These are phyloP conservation scores for Thymelicus sylvestris DNA, from an alignment of 2,888 invertebrate species.

Conservation along the genomic window DNA sequence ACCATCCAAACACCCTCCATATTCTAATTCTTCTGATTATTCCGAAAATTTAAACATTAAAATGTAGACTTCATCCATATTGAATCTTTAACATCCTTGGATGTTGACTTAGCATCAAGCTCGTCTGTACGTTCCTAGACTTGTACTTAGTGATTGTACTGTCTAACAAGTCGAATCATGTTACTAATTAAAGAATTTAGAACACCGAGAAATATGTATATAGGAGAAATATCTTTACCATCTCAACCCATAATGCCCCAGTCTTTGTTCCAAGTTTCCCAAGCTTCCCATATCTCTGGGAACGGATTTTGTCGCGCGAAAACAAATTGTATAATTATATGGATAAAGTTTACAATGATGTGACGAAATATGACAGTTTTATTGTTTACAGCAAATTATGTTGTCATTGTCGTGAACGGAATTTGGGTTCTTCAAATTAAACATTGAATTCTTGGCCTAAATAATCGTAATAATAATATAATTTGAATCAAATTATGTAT, in stretches of 20 bases:
- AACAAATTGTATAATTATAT: constrained; percentile 36
- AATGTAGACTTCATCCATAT: no score
- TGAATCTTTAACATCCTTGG: no score
- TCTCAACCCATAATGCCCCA: constrained; percentile 34
- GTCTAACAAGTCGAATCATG: background rate
- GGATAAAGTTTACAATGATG: constrained; percentile 26
- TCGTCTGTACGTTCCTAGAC: no score
- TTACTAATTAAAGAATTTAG: constrained; percentile 9
- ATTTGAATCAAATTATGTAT: background rate
- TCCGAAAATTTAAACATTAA: no score
- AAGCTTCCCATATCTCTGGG: constrained; percentile 38
- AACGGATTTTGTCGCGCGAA: constrained; percentile 40
- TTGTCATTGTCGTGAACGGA: constrained; percentile 9
- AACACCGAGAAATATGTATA: constrained; percentile 30
- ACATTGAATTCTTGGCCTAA: background rate
- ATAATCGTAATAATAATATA: background rate
- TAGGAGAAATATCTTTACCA: constrained; percentile 36
- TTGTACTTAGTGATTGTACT: background rate
- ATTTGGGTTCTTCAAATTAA: background rate
- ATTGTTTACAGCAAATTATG: constrained; percentile 21
- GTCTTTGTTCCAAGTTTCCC: constrained; percentile 41
- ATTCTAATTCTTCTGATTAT: no score
- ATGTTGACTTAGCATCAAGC: no score
- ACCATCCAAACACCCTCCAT: no score
- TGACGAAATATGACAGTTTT: constrained; percentile 31